Evolutionary conservation across 2,797 vertebrate genomes (phyloP).

Genomic region (Mormyrops attenuatus): DNA sequence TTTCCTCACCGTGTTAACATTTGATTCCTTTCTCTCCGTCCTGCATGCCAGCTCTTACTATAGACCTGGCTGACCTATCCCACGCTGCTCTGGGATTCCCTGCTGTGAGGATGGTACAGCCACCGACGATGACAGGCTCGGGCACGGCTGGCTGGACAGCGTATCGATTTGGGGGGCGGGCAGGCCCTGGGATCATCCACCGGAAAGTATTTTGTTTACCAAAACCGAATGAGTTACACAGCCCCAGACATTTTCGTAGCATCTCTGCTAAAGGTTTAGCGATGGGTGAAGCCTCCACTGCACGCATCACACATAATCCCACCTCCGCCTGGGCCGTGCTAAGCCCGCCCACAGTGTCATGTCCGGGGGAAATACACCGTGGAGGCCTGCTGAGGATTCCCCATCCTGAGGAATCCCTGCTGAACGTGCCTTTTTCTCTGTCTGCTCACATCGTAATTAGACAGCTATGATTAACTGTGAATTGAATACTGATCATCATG

Average conservation of each 20-base stretch:
- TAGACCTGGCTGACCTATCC: not conserved
- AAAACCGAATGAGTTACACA: not conserved
- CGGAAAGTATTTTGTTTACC: constrained; percentile 2
- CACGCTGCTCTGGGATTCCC: not conserved
- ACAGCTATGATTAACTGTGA: not conserved
- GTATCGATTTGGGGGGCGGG: not conserved
- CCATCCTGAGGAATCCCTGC: not conserved
- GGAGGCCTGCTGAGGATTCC: not conserved
- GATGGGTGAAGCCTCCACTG: not conserved
- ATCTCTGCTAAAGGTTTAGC: not conserved
- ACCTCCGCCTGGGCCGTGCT: not conserved
- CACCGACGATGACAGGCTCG: not conserved
- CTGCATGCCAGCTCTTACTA: not conserved
- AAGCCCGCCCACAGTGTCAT: not conserved
- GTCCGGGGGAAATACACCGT: not conserved
- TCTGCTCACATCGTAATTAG: not conserved
- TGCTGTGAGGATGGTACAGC: not conserved
- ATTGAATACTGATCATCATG: not conserved
- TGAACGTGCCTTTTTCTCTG: not conserved
- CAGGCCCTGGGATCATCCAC: not conserved
- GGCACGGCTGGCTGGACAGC: not conserved
- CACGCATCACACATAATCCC: not conserved
- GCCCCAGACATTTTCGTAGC: not conserved
- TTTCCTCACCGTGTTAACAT: not conserved
- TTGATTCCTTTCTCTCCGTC: not conserved